phyloP scores from a whole-genome alignment of 2,888 invertebrate species.

The Epirrhoe tristata region DNA sequence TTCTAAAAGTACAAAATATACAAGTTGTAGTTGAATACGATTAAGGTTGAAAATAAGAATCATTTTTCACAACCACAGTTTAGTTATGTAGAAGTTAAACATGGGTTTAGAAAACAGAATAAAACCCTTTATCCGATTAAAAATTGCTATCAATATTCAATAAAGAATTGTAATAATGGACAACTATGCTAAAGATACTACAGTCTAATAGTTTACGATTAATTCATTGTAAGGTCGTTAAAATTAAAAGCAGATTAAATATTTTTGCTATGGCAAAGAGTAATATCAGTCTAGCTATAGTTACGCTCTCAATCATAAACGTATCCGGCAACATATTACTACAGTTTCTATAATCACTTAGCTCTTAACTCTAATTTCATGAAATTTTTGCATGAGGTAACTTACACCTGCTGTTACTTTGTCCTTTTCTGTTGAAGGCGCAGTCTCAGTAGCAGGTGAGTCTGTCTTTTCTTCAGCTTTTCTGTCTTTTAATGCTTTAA shows the following conservation, averaged over 20 bases:
- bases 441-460: slow-evolving; percentile 86
- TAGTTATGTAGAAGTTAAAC: slow-evolving; percentile 40
- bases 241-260: slow-evolving; percentile 64
- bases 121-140: slow-evolving; percentile 23
- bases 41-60: slow-evolving; percentile 47
- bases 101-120: slow-evolving; percentile 32
- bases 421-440: slow-evolving; percentile 86
- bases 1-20: slow-evolving; percentile 49
- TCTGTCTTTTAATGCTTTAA: slow-evolving; percentile 95
- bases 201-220: slow-evolving; percentile 43
- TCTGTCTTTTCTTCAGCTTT: slow-evolving; percentile 95
- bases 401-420: slow-evolving; percentile 90
- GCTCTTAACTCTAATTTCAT: slow-evolving; percentile 88
- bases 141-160: slow-evolving; percentile 19
- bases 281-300: slow-evolving; percentile 67
- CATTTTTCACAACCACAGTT: slow-evolving; percentile 55
- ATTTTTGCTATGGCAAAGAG: slow-evolving; percentile 57
- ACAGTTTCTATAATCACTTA: slow-evolving; percentile 60
- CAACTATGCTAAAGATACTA: slow-evolving; percentile 54
- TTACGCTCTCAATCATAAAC: slow-evolving; percentile 42
- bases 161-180: slow-evolving; percentile 28
- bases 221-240: slow-evolving; percentile 41
- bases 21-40: slow-evolving; percentile 48
- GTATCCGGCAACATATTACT: slow-evolving; percentile 33
- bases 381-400: slow-evolving; percentile 87